Conservation (phyloP, 1,140 invertebrate species). For the Oscheius sp. region DNA sequence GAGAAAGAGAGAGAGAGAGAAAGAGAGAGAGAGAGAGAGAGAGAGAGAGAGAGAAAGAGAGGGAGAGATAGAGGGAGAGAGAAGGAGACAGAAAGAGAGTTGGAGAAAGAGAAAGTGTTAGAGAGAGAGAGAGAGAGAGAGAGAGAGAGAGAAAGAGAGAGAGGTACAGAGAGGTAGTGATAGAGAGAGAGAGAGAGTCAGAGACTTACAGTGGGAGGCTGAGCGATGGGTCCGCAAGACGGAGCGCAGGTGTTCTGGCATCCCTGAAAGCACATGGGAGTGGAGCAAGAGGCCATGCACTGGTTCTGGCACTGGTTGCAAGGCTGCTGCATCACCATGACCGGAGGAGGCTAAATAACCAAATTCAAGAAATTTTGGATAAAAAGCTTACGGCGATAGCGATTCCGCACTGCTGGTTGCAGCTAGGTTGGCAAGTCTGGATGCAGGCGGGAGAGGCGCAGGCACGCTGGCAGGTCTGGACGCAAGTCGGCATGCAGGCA, state of each 20-base stretch:
- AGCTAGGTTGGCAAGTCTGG: neutral
- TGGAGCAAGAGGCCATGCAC: neutral
- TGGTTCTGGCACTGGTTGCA: neutral
- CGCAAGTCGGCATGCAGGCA: neutral
- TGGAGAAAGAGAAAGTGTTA: no score
- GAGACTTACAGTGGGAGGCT: no score
- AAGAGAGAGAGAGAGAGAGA: no score
- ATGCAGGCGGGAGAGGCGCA: neutral
- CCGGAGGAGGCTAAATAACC: neutral
- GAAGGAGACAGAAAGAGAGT: no score
- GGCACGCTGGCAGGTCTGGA: neutral
- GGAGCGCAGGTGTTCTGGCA: neutral
- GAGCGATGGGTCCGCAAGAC: neutral
- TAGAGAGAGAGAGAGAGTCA: no score
- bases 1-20: no score
- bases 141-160: no score
- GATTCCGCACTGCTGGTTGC: neutral
- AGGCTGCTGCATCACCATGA: neutral
- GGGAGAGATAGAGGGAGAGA: no score
- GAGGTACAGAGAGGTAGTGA: no score
- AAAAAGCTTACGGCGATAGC: neutral
- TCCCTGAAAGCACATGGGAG: neutral
- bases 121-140: no score
- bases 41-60: no score
- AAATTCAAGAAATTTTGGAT: neutral